A percentile compares a stretch with the other conserved stretches of the same genome.
These are phyloP conservation scores for Oostethus manadensis DNA, from an alignment of 2,113 vertebrate genomes.

Conservation along the genomic window DNA sequence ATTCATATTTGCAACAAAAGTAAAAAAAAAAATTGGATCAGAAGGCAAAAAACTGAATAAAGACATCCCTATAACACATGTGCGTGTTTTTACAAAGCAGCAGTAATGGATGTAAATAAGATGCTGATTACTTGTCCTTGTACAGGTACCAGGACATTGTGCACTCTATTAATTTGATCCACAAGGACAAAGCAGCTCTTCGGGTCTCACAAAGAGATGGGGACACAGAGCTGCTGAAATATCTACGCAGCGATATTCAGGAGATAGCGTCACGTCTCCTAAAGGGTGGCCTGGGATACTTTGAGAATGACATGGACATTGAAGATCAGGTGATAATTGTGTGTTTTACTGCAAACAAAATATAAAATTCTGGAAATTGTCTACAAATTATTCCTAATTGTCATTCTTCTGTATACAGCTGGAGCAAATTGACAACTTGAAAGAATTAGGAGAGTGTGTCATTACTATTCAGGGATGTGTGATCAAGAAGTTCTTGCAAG, in stretches of 20 bases:
- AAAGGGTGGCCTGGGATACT: conserved; percentile 91
- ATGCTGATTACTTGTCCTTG: not conserved
- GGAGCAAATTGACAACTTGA: conserved; percentile 80
- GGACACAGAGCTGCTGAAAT: conserved; percentile 84
- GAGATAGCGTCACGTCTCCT: conserved; percentile 90
- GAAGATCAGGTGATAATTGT: conserved; percentile 77
- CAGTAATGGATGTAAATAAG: not conserved
- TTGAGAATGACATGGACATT: conserved; percentile 82
- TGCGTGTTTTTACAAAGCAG: not conserved
- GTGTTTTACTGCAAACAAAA: no score
- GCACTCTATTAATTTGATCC: conserved; percentile 87
- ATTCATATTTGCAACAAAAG: no score
- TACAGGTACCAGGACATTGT: conserved; percentile 87
- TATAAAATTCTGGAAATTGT: not conserved
- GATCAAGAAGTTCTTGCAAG: conserved; percentile 96
- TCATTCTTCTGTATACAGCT: conserved; percentile 66
- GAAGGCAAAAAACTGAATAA: no score
- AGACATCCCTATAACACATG: no score
- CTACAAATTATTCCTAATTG: not conserved
- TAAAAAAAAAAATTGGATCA: no score
- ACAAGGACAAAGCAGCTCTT: conserved; percentile 81
- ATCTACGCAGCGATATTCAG: conserved; percentile 88
- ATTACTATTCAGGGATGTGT: conserved; percentile 89
- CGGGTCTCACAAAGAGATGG: conserved; percentile 88
- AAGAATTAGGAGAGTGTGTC: conserved; percentile 90